Evolutionary conservation across 2,888 invertebrate species (phyloP).

Genomic region (Holacanthella duospinosa): DNA sequence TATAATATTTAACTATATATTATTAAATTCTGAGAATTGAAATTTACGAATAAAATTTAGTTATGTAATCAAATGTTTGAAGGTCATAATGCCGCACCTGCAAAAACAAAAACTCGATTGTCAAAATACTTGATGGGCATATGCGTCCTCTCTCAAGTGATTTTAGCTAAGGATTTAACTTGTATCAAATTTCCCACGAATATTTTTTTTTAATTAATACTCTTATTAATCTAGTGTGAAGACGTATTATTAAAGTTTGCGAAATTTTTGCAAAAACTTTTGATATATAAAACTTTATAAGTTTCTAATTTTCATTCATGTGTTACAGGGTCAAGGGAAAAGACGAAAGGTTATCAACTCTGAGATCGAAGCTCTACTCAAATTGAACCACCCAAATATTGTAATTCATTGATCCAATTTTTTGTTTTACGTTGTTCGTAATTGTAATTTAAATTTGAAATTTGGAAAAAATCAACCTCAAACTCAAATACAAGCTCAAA

Average conservation of each 20-base stretch:
- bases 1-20: too few species aligned
- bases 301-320: not conserved
- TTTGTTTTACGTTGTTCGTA: not conserved
- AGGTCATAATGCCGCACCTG: not conserved
- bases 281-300: too few species aligned
- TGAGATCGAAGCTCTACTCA: slow-evolving; percentile 39
- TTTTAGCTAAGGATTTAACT: not conserved
- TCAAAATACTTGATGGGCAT: not conserved
- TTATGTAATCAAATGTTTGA: not conserved
- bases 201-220: too few species aligned
- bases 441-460: not conserved
- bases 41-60: too few species aligned
- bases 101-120: not conserved
- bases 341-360: slow-evolving; percentile 39
- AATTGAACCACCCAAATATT: slow-evolving; percentile 40
- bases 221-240: too few species aligned
- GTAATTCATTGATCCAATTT: slow-evolving; percentile 37
- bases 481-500: too few species aligned
- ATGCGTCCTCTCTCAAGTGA: not conserved
- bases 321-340: slow-evolving; percentile 38
- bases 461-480: too few species aligned
- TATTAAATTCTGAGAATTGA: too few species aligned
- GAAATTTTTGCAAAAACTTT: too few species aligned
- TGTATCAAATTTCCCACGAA: not conserved
- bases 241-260: too few species aligned